phyloP scores from a whole-genome alignment of 2,797 vertebrate genomes.

The Sebastiscus albofasciatus region DNA sequence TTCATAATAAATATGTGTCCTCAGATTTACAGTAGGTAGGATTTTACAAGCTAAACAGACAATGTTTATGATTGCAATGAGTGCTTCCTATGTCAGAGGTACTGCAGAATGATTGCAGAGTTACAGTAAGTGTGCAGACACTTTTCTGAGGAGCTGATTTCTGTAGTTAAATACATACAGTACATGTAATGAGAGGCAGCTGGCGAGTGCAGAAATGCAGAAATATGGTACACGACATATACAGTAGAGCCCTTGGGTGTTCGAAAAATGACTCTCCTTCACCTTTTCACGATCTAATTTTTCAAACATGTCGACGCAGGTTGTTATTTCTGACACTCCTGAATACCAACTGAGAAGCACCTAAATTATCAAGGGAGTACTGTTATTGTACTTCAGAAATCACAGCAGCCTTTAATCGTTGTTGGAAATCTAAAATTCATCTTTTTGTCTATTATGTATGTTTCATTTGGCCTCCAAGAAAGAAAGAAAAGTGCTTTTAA shows the following conservation, averaged over 20 bases:
- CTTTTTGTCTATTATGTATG: constrained; percentile 2
- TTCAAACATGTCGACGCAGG: constrained; percentile 12
- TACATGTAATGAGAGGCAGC: constrained; percentile 42
- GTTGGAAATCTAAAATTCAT: background rate
- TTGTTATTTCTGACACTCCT: constrained; percentile 30
- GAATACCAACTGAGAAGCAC: constrained; percentile 34
- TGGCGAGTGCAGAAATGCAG: constrained; percentile 34
- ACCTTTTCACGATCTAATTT: constrained; percentile 37
- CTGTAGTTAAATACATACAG: constrained; percentile 30
- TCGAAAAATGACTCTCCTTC: constrained; percentile 5
- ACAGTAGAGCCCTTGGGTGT: background rate
- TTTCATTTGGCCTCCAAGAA: background rate
- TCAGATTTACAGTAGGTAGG: background rate
- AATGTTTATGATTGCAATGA: constrained; percentile 36
- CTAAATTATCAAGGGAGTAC: background rate
- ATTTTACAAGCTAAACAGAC: constrained; percentile 8
- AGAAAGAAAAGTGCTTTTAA: constrained; percentile 5
- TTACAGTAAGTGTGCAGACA: constrained; percentile 4
- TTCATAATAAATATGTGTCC: background rate
- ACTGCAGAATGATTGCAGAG: constrained; percentile 30
- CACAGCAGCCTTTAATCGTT: background rate
- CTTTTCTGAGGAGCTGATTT: constrained; percentile 27
- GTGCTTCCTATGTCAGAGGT: background rate
- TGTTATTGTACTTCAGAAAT: constrained; percentile 16
- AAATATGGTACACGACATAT: constrained; percentile 11